phyloP scores from a whole-genome alignment of 2,797 vertebrate species.

The Peromyscus attwateri region DNA sequence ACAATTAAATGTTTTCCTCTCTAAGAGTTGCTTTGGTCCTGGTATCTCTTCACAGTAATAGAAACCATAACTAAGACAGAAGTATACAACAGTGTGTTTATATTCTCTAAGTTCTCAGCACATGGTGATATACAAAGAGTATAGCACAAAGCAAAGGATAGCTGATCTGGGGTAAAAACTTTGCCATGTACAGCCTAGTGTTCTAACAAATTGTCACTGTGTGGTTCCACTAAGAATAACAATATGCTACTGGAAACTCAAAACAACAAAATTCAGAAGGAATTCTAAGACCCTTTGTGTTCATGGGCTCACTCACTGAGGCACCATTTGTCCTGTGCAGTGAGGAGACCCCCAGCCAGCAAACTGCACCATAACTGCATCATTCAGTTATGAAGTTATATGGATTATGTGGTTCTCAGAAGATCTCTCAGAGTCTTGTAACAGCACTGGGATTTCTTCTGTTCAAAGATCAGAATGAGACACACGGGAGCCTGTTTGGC shows the following conservation, averaged over 20 bases:
- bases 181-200: neutral
- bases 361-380: neutral
- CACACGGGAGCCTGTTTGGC: neutral
- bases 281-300: neutral
- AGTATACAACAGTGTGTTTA: conserved; percentile 7
- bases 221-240: neutral
- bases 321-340: neutral
- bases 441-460: neutral
- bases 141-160: neutral
- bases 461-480: neutral
- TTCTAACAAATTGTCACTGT: neutral
- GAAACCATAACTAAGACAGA: neutral
- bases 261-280: neutral
- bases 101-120: conserved; percentile 29
- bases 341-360: neutral
- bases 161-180: conserved; percentile 7
- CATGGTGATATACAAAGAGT: neutral
- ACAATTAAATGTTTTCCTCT: neutral
- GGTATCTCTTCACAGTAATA: neutral
- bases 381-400: neutral
- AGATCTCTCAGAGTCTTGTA: neutral
- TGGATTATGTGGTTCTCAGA: neutral
- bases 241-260: neutral
- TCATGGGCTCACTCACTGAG: neutral
- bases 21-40: neutral